Conservation (phyloP, 2,797 vertebrate genomes). For the Amphiprion clarkii region DNA sequence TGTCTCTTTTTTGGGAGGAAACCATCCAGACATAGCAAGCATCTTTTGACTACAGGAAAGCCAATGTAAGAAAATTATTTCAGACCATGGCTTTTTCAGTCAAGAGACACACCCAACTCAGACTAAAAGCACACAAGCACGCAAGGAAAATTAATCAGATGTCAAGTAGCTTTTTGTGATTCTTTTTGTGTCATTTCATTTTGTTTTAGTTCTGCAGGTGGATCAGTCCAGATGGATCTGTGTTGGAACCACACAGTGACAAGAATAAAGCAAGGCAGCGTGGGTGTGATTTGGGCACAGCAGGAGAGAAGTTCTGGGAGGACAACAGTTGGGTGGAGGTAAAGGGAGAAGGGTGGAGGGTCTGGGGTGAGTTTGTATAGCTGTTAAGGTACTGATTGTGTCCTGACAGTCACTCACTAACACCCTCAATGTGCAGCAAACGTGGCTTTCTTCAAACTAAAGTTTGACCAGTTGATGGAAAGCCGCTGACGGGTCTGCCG, state of each 20-base stretch:
- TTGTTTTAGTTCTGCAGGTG: slow-evolving; percentile 84
- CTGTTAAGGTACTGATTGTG: slow-evolving; percentile 77
- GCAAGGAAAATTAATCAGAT: slow-evolving; percentile 82
- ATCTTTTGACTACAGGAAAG: slow-evolving; percentile 86
- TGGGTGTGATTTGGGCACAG: slow-evolving; percentile 89
- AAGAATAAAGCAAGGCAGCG: slow-evolving; percentile 92
- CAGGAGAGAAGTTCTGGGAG: slow-evolving; percentile 79
- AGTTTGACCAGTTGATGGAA: slow-evolving; percentile 99
- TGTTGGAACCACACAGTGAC: slow-evolving; percentile 87
- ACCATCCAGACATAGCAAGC: slow-evolving; percentile 86
- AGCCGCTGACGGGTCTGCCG: slow-evolving; percentile 96
- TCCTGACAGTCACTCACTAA: slow-evolving; percentile 80
- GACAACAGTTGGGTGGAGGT: slow-evolving; percentile 77
- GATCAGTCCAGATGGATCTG: slow-evolving; percentile 85
- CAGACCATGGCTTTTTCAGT: slow-evolving; percentile 79
- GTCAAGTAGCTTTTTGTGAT: slow-evolving; percentile 87
- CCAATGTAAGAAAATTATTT: slow-evolving; percentile 85
- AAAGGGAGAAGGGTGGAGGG: slow-evolving; percentile 10
- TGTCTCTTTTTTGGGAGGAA: slow-evolving; percentile 74
- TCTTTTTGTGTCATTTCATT: slow-evolving; percentile 74
- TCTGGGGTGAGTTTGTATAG: slow-evolving; percentile 59
- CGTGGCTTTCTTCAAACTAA: slow-evolving; percentile 98
- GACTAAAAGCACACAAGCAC: slow-evolving; percentile 94
- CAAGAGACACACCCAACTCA: slow-evolving; percentile 86
- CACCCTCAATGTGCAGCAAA: slow-evolving; percentile 94